These are phyloP conservation scores for Stegana nigrithorax DNA, from an alignment of 2,888 invertebrate genomes.

Conservation along the genomic window DNA sequence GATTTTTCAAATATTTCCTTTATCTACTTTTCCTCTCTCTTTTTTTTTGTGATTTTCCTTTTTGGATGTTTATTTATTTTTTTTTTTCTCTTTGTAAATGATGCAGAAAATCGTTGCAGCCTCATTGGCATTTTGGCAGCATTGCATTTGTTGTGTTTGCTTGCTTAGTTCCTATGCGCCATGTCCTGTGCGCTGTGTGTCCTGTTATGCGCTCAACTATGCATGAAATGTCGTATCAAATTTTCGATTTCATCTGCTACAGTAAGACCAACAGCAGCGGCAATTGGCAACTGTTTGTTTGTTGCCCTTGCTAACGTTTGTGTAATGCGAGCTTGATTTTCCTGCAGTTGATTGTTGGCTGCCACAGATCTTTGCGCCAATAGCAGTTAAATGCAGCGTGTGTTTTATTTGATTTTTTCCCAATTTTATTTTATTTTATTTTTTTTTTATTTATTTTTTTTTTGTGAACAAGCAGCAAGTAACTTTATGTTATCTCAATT, in stretches of 20 bases:
- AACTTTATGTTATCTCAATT: too few relatives aligned
- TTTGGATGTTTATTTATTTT: too few relatives aligned
- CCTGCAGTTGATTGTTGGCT: background rate
- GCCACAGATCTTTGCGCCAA: background rate
- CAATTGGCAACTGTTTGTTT: background rate
- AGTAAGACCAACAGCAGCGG: too few relatives aligned
- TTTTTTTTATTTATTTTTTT: background rate
- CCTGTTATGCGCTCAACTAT: conserved; percentile 24
- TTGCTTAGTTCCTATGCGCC: too few relatives aligned
- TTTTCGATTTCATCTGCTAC: background rate
- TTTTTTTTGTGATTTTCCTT: too few relatives aligned
- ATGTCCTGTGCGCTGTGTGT: too few relatives aligned
- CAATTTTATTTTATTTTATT: too few relatives aligned
- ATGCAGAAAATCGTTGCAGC: conserved; percentile 57
- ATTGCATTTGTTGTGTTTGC: conserved; percentile 14
- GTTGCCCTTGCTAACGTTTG: background rate
- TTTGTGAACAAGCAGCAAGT: background rate
- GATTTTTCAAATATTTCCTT: background rate
- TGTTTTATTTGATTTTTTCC: background rate
- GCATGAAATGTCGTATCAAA: conserved; percentile 42
- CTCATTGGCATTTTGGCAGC: conserved; percentile 3
- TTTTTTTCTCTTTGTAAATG: too few relatives aligned
- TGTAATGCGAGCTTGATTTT: conserved; percentile 12
- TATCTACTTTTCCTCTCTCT: background rate
- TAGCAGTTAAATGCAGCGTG: background rate